Evolutionary conservation across 1,140 invertebrate species (phyloP).

Genomic region (Battus philenor): DNA sequence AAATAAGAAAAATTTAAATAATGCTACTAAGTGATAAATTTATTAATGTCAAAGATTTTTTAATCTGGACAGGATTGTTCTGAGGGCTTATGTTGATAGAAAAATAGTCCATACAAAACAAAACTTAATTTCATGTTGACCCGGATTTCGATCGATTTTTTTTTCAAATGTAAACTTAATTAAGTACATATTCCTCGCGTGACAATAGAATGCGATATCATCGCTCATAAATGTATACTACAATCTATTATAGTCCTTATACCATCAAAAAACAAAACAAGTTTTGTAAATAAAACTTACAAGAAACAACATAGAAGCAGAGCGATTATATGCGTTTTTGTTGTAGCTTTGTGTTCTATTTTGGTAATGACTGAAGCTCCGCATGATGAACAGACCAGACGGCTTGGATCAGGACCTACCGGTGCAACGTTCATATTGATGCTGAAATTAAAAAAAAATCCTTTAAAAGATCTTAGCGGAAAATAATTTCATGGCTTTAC

Average conservation of each 20-base stretch:
- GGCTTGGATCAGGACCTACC: slow-evolving; percentile 67
- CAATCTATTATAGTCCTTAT: slow-evolving; percentile 5
- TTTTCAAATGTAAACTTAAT: neutral
- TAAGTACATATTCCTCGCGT: neutral
- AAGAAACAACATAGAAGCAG: slow-evolving; percentile 75
- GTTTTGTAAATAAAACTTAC: slow-evolving; percentile 45
- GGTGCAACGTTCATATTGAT: slow-evolving; percentile 26
- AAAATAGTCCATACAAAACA: too few species aligned
- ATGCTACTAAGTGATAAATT: too few species aligned
- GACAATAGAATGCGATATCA: neutral
- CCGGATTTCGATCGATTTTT: neutral
- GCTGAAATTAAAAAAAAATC: slow-evolving; percentile 13
- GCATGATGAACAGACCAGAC: slow-evolving; percentile 74
- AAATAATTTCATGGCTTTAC: too few species aligned
- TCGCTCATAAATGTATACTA: neutral
- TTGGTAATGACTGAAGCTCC: slow-evolving; percentile 65
- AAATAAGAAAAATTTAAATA: too few species aligned
- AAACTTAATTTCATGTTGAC: neutral
- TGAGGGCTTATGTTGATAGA: too few species aligned
- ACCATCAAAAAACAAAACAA: neutral
- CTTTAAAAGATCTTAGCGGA: too few species aligned
- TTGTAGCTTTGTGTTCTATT: slow-evolving; percentile 68
- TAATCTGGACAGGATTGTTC: too few species aligned
- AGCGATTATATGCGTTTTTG: slow-evolving; percentile 78
- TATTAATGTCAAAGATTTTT: too few species aligned